phyloP scores from a whole-genome alignment of 1,140 invertebrate genomes.

The Drosophila truncata region DNA sequence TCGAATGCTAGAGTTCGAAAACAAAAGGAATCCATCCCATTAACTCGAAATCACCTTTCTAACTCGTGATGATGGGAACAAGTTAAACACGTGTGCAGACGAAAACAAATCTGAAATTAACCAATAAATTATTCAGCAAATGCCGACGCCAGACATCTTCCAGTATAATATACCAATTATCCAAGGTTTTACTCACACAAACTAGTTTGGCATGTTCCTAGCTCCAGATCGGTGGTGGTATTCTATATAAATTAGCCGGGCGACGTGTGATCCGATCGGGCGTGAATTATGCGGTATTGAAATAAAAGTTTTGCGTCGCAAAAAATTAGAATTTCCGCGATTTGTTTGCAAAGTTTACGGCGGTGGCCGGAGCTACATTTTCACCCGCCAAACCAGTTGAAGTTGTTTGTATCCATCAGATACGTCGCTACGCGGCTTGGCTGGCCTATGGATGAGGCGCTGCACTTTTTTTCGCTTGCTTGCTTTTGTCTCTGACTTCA shows the following conservation, averaged over 20 bases:
- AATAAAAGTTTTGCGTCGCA: constrained; percentile 56
- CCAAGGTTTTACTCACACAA: constrained; percentile 21
- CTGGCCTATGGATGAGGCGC: constrained; percentile 29
- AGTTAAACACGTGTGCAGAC: constrained; percentile 44
- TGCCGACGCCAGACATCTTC: constrained; percentile 24
- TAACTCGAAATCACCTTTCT: constrained; percentile 41
- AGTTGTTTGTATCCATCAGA: constrained; percentile 54
- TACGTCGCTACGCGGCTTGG: constrained; percentile 23
- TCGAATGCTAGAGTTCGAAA: background rate
- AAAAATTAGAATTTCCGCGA: constrained; percentile 56
- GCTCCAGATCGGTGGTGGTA: constrained; percentile 42
- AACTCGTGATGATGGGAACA: constrained; percentile 14
- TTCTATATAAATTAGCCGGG: constrained; percentile 42
- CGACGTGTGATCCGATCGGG: constrained; percentile 30
- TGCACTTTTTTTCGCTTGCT: constrained; percentile 23
- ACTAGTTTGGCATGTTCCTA: constrained; percentile 48
- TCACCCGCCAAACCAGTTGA: constrained; percentile 57
- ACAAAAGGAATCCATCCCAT: constrained; percentile 8
- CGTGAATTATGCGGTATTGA: constrained; percentile 41
- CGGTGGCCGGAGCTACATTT: constrained; percentile 30
- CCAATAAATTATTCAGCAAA: constrained; percentile 27
- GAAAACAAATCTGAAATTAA: constrained; percentile 26
- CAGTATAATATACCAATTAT: constrained; percentile 25
- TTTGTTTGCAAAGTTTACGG: constrained; percentile 24
- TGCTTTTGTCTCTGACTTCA: constrained; percentile 30